Evolutionary conservation across 23 tunicate genomes (phyloP).

Genomic region (Ascidia mentula): DNA sequence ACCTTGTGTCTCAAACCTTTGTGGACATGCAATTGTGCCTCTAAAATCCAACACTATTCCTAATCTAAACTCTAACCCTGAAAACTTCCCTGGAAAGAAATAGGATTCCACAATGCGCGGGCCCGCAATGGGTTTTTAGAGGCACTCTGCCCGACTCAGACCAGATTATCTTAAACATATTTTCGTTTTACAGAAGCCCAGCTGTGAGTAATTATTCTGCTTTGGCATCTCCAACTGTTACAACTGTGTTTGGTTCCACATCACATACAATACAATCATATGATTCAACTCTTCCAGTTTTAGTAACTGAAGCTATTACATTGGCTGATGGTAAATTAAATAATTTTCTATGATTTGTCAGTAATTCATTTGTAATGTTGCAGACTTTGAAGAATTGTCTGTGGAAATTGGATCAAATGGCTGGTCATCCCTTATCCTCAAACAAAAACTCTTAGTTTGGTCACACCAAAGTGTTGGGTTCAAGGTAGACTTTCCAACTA

Average conservation of each 20-base stretch:
- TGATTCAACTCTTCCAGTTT: slow-evolving; percentile 66
- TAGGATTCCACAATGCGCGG: no score
- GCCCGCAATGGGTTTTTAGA: no score
- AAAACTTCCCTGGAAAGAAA: no score
- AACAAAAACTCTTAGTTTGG: slow-evolving; percentile 65
- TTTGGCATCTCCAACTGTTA: slow-evolving; percentile 55
- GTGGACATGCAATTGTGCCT: no score
- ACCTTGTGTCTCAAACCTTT: no score
- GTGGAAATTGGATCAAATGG: slow-evolving; percentile 56
- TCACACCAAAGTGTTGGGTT: slow-evolving; percentile 14
- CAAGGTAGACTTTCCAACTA: neutral
- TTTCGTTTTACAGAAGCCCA: slow-evolving; percentile 34
- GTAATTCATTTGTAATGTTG: neutral
- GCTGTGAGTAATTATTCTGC: slow-evolving; percentile 28
- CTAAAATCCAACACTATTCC: no score
- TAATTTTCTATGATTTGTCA: neutral
- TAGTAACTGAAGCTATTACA: slow-evolving; percentile 67
- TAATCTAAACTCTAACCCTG: no score
- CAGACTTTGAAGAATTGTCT: slow-evolving; percentile 34
- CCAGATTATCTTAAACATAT: no score
- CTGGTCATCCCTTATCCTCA: slow-evolving; percentile 67
- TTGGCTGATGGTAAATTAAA: slow-evolving; percentile 44
- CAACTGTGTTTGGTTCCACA: slow-evolving; percentile 29
- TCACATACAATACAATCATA: slow-evolving; percentile 49
- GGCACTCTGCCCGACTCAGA: no score